phyloP scores from a whole-genome alignment of 2,888 invertebrate genomes.

The Pocota personata region DNA sequence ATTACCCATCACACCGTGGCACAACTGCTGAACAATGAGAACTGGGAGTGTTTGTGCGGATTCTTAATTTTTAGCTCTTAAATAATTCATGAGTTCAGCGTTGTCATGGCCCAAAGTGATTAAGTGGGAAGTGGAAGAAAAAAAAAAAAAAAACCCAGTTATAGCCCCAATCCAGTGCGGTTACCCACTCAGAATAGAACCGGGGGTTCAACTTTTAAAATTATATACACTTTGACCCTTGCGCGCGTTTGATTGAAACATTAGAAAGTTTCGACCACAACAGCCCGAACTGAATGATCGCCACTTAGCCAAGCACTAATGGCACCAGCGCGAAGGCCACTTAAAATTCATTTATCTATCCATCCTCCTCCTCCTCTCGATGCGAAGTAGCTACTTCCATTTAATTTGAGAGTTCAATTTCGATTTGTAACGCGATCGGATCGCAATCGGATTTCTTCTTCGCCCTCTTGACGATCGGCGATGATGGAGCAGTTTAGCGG shows the following conservation, averaged over 20 bases:
- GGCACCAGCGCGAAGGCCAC: conserved; percentile 10
- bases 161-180: background rate
- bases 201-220: conserved; percentile 3
- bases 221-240: conserved; percentile 34
- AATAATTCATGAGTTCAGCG: conserved; percentile 51
- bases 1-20: conserved; percentile 11
- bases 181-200: conserved; percentile 14
- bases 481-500: conserved; percentile 6
- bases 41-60: background rate
- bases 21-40: conserved; percentile 5
- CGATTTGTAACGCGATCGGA: conserved; percentile 42
- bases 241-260: conserved; percentile 54
- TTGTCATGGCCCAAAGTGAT: conserved; percentile 4
- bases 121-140: conserved; percentile 21
- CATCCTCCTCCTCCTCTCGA: conserved; percentile 3
- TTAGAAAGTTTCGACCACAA: conserved; percentile 54
- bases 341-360: conserved; percentile 48
- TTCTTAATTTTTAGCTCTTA: background rate
- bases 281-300: conserved; percentile 25
- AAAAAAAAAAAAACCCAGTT: conserved; percentile 30
- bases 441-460: conserved; percentile 30
- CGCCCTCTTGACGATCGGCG: conserved; percentile 3
- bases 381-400: conserved; percentile 48
- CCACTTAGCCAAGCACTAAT: conserved; percentile 20
- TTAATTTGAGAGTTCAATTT: conserved; percentile 65